Conservation (phyloP, 2,113 vertebrate species). For the Lamprotornis superbus region DNA sequence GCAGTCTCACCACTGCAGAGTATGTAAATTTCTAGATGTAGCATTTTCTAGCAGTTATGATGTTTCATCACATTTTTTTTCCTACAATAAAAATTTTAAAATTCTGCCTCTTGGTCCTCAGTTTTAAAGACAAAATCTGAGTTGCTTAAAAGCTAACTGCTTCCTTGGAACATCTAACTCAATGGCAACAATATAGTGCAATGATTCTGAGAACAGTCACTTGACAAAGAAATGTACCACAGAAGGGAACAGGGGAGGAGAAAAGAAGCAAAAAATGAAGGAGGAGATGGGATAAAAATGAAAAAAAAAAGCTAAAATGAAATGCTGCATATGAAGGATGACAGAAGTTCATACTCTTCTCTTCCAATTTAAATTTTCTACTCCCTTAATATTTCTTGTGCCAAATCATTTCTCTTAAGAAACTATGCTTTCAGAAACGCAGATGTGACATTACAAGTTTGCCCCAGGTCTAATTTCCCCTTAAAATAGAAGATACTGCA, state of each 20-base stretch:
- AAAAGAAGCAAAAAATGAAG: not conserved
- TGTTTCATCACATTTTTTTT: not conserved
- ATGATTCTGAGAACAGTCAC: not conserved
- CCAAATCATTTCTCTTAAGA: not conserved
- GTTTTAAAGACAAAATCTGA: not conserved
- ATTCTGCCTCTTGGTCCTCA: not conserved
- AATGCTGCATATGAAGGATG: not conserved
- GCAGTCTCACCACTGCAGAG: not conserved
- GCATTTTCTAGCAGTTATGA: not conserved
- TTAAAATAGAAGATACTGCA: not conserved
- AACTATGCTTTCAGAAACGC: slow-evolving; percentile 43
- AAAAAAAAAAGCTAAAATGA: not conserved
- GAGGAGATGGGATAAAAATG: not conserved
- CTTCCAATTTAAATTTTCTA: slow-evolving; percentile 3
- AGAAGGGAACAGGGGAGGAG: not conserved
- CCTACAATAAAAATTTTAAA: not conserved
- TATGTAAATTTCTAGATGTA: not conserved
- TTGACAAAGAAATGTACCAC: not conserved
- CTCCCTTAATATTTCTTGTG: slow-evolving; percentile 11
- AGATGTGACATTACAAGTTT: not conserved
- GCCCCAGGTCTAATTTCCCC: not conserved
- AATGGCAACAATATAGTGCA: not conserved
- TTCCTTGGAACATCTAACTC: not conserved
- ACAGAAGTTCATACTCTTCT: not conserved
- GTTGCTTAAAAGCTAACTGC: not conserved